These are phyloP conservation scores for Adelphocoris suturalis DNA, from an alignment of 2,888 invertebrate species.

Conservation along the genomic window DNA sequence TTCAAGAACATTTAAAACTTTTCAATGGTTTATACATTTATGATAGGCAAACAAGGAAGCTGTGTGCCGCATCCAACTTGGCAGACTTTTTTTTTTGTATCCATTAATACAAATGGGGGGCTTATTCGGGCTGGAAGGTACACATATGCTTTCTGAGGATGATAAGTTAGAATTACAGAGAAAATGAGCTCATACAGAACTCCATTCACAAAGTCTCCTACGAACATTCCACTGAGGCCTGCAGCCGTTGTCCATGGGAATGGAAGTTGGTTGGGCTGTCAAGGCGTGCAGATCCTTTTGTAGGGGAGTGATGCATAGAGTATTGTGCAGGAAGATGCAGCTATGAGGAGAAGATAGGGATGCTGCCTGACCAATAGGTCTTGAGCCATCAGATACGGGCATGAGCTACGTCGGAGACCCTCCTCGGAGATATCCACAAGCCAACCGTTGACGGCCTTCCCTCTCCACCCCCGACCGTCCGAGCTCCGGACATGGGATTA, in stretches of 20 bases:
- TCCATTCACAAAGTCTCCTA: background rate
- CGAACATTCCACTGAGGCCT: background rate
- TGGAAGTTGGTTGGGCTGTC: slow-evolving; percentile 38
- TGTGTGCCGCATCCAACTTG: too few relatives aligned
- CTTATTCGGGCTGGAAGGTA: too few relatives aligned
- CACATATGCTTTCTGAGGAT: too few relatives aligned
- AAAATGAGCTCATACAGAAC: background rate
- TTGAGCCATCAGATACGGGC: slow-evolving; percentile 46
- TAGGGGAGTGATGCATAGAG: slow-evolving; percentile 65
- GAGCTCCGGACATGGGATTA: background rate
- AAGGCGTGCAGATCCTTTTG: slow-evolving; percentile 46
- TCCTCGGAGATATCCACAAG: slow-evolving; percentile 34
- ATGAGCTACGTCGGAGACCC: slow-evolving; percentile 47
- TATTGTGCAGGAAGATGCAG: slow-evolving; percentile 65
- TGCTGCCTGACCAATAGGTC: slow-evolving; percentile 60
- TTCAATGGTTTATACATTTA: too few relatives aligned
- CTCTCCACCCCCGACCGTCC: background rate
- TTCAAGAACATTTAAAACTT: too few relatives aligned
- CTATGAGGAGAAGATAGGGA: slow-evolving; percentile 54
- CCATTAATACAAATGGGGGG: too few relatives aligned
- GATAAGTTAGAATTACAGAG: too few relatives aligned
- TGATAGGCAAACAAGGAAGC: too few relatives aligned
- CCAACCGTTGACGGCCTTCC: slow-evolving; percentile 47
- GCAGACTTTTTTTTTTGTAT: too few relatives aligned
- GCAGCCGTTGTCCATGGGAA: slow-evolving; percentile 16